A percentile compares a stretch with the other conserved stretches of the same genome.
Conservation (phyloP, 2,113 vertebrate genomes). For the Cygnus buccinator region DNA sequence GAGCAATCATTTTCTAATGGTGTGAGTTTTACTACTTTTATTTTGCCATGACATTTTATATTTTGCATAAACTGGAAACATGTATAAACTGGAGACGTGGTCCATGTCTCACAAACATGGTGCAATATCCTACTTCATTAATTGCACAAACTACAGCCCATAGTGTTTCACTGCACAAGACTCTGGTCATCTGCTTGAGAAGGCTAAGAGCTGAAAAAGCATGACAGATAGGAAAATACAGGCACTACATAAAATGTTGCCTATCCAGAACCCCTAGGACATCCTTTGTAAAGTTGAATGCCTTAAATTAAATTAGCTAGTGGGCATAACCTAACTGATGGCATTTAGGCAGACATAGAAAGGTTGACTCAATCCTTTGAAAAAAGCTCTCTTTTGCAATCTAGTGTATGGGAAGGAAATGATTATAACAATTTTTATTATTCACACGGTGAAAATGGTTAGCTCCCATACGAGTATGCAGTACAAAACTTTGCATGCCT, state of each 20-base stretch:
- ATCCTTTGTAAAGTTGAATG: not conserved
- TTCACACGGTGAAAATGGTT: not conserved
- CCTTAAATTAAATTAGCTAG: not conserved
- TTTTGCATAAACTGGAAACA: not conserved
- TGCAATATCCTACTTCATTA: not conserved
- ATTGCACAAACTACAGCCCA: not conserved
- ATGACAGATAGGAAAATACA: not conserved
- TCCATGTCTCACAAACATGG: not conserved
- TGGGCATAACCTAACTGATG: not conserved
- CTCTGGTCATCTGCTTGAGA: not conserved
- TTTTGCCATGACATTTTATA: not conserved
- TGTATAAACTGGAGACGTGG: not conserved
- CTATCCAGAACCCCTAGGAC: not conserved
- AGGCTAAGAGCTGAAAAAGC: not conserved
- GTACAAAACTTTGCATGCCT: not conserved
- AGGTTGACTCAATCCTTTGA: not conserved
- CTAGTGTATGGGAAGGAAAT: not conserved
- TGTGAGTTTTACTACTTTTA: not conserved
- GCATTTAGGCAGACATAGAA: not conserved
- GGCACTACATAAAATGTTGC: not conserved
- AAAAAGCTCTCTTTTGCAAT: not conserved
- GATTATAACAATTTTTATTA: not conserved
- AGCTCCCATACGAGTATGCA: not conserved
- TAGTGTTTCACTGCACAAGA: not conserved
- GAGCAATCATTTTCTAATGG: not conserved